Evolutionary conservation across 1,140 invertebrate genomes (phyloP), one percentile per base, ranked within the genome.

Genomic region (Hermetia illucens): DNA sequence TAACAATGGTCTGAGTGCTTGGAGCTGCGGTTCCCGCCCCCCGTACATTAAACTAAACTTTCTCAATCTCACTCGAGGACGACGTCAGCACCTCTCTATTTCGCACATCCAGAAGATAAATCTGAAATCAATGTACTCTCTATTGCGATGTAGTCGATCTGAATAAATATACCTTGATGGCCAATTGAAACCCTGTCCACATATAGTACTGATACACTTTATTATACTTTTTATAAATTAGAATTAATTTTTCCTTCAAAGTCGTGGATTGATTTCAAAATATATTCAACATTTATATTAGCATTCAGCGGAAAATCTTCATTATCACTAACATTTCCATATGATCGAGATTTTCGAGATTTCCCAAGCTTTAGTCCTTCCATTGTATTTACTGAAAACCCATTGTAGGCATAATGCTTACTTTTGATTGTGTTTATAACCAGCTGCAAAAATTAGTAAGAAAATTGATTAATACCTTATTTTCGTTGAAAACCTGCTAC

Each of bases 401-500:
- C 17, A 16, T 32, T 16, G 6, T 10, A 10, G 15, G 27, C 41
- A 33, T 56, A 56, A 24, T 64, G 53, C 40, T 67, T 67, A 42
- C 54, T 53, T 37, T 64, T 66, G 2, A 66, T 50, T 18, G 60
- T 52, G 29, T 66, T 48, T 3, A 68, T 61, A 10, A 68, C 52
- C 59, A 64, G 63, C 65, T 68, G 46, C 4, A 59, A 61, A 42
- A 16, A 39, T 35, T 29, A n/a, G 12, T 9, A 19, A 24, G 21
- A 40, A 18, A 31, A 4, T 9, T 29, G 10, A 17, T 6, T n/a
- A 38, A 13, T 27, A 9, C 5, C 13, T 19, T 12, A 4, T n/a
- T 17, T 20, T 4, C 4, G 17, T 27, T 27, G 24, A 8, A 27
- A 27, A 19, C 16, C 15, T 32, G 17, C 21, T 16, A 17, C 9